A percentile compares a stretch with the other conserved stretches of the same genome.
Conservation (phyloP, 2,888 invertebrate genomes). For the Alsophila aescularia region DNA sequence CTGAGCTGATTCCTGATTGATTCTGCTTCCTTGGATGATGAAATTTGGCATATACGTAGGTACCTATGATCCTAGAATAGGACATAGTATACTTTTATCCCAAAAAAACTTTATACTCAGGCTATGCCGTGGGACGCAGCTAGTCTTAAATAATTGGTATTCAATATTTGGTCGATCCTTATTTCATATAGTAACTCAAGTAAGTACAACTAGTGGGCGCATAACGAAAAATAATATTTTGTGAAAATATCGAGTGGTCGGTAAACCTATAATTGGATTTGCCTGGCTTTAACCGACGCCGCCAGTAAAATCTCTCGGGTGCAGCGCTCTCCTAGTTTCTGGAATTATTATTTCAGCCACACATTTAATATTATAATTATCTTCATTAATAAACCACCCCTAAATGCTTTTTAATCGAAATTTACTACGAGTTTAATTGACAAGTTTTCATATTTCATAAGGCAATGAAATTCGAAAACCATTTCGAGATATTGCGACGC, state of each 20-base stretch:
- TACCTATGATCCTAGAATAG: too few relatives aligned
- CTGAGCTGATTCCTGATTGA: too few relatives aligned
- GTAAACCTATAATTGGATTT: conserved; percentile 48
- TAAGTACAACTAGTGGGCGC: conserved; percentile 31
- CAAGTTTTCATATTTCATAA: too few relatives aligned
- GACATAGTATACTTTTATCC: too few relatives aligned
- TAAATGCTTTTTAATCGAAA: neutral
- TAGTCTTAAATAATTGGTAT: neutral
- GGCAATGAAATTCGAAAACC: too few relatives aligned
- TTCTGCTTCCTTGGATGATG: too few relatives aligned
- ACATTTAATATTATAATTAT: conserved; percentile 6
- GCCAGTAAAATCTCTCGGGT: conserved; percentile 39
- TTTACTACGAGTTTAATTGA: too few relatives aligned
- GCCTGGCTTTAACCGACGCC: conserved; percentile 36
- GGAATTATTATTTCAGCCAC: conserved; percentile 24
- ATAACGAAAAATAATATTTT: conserved; percentile 51
- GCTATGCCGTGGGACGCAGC: too few relatives aligned
- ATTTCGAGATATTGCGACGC: too few relatives aligned
- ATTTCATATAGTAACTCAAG: conserved; percentile 21
- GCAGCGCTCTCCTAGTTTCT: conserved; percentile 27
- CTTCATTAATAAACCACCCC: neutral
- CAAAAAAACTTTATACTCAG: too few relatives aligned
- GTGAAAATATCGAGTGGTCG: conserved; percentile 40
- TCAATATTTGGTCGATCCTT: conserved; percentile 11
- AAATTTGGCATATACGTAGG: too few relatives aligned